A percentile compares a stretch with the other conserved stretches of the same genome.
Conservation (phyloP, 2,888 invertebrate species). For the Habroteleia sp. region DNA sequence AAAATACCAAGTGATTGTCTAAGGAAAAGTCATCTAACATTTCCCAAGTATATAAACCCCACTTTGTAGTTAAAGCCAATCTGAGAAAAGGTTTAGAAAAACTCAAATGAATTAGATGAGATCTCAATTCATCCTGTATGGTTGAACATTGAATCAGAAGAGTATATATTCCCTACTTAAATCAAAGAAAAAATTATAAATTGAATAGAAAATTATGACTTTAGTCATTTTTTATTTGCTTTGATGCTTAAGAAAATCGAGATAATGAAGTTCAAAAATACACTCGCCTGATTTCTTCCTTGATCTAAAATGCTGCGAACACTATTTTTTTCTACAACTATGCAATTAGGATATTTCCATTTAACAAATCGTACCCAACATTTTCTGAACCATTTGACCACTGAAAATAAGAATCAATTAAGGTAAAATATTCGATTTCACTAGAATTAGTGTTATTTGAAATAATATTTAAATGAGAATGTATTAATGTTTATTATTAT, state of each 20-base stretch:
- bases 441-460: neutral
- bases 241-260: no score
- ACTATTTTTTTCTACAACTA: slow-evolving; percentile 73
- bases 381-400: slow-evolving; percentile 73
- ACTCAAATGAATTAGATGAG: slow-evolving; percentile 71
- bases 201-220: no score
- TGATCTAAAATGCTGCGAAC: slow-evolving; percentile 76
- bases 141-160: slow-evolving; percentile 74
- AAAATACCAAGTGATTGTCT: slow-evolving; percentile 87
- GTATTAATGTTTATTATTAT: no score
- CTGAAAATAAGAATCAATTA: slow-evolving; percentile 63
- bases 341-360: slow-evolving; percentile 75
- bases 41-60: slow-evolving; percentile 91
- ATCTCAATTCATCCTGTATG: slow-evolving; percentile 70
- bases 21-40: slow-evolving; percentile 83
- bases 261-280: slow-evolving; percentile 11
- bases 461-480: no score
- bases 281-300: slow-evolving; percentile 76
- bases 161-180: slow-evolving; percentile 78
- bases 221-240: neutral
- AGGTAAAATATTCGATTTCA: neutral
- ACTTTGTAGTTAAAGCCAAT: slow-evolving; percentile 86
- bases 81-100: slow-evolving; percentile 83
- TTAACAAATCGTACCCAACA: slow-evolving; percentile 75
- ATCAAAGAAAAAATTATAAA: no score